These are phyloP conservation scores for Cheilosia urbana DNA, from an alignment of 2,888 invertebrate species.

Conservation along the genomic window DNA sequence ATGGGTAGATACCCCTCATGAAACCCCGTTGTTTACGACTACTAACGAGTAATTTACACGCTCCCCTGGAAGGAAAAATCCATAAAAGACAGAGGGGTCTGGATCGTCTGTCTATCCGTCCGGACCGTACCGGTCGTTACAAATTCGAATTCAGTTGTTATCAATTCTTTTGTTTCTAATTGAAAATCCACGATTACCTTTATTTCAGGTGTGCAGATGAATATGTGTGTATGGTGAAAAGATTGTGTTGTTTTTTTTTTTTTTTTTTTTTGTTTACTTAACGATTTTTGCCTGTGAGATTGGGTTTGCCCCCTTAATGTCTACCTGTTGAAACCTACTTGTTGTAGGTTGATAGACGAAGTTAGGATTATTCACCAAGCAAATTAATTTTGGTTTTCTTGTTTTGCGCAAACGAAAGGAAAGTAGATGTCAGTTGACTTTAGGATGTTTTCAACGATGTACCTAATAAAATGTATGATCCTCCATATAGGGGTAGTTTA, in stretches of 20 bases:
- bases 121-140: conserved; percentile 40
- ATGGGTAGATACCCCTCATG: conserved; percentile 32
- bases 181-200: conserved; percentile 68
- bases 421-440: neutral
- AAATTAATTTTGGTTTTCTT: neutral
- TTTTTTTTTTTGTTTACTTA: no score
- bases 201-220: conserved; percentile 6
- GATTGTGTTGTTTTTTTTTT: neutral
- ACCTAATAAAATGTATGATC: no score
- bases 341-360: conserved; percentile 1
- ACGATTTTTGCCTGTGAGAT: conserved; percentile 26
- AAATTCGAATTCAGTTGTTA: conserved; percentile 57
- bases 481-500: no score
- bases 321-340: conserved; percentile 8
- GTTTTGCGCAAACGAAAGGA: neutral
- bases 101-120: neutral
- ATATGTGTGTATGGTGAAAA: neutral
- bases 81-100: neutral
- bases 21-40: conserved; percentile 61
- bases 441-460: no score
- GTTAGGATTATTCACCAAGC: conserved; percentile 37
- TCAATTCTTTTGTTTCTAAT: conserved; percentile 68
- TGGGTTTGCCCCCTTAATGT: conserved; percentile 18
- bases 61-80: conserved; percentile 38
- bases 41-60: conserved; percentile 68